Percentiles rank a stretch among this genome's conserved stretches.
Evolutionary conservation across 2,797 vertebrate genomes (phyloP).

Genomic region (Phylloscopus collybita): DNA sequence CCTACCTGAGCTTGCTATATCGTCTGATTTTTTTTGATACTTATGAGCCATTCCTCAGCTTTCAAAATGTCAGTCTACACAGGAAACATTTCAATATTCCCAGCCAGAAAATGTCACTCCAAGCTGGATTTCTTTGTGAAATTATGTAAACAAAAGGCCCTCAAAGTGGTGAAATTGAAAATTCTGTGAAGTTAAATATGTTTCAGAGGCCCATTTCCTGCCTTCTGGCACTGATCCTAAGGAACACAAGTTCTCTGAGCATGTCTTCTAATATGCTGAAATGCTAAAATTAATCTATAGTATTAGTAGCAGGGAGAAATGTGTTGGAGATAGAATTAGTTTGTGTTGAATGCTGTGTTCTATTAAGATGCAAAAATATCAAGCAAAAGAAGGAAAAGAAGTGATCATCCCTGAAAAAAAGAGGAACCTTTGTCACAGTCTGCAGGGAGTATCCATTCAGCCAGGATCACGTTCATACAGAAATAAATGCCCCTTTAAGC

Average conservation of each 20-base stretch:
- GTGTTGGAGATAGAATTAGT: slow-evolving; percentile 26
- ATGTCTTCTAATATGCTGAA: neutral
- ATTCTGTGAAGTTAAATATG: neutral
- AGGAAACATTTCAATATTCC: slow-evolving; percentile 35
- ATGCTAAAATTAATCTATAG: neutral
- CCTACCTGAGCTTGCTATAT: neutral
- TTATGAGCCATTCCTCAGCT: neutral
- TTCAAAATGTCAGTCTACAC: neutral
- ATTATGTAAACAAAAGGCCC: slow-evolving; percentile 11
- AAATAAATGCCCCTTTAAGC: neutral
- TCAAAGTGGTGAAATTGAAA: neutral
- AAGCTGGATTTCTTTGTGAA: slow-evolving; percentile 30
- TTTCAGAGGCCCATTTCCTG: neutral
- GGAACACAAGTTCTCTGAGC: neutral
- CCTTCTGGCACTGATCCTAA: slow-evolving; percentile 1
- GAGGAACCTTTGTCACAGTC: neutral
- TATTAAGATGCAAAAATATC: neutral
- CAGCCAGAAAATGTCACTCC: slow-evolving; percentile 14
- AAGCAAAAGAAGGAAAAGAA: neutral
- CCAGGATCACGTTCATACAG: neutral
- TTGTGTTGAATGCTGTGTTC: slow-evolving; percentile 23
- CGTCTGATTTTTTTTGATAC: neutral
- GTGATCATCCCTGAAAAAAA: neutral
- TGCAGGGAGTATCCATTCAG: neutral
- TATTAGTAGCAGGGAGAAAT: neutral